Evolutionary conservation across 64 coral and sea anemone genomes (phyloP).

Genomic region (Pocillopora verrucosa): DNA sequence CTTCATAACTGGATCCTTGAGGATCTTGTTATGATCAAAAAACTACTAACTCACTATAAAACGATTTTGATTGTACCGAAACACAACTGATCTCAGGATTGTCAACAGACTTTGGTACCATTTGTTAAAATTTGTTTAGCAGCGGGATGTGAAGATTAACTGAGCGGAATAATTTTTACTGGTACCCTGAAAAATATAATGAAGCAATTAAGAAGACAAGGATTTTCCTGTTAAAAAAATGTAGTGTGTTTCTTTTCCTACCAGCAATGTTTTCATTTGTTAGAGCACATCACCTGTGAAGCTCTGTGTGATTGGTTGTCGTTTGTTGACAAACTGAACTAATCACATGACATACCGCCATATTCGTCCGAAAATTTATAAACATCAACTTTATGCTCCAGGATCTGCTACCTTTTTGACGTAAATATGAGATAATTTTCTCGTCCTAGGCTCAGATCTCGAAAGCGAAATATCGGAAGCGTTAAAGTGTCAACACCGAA

Average conservation of each 20-base stretch:
- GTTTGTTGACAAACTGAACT: constrained; percentile 40
- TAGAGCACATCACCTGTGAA: constrained; percentile 24
- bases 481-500: neutral
- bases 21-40: too few species aligned
- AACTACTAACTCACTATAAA: too few species aligned
- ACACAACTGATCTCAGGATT: neutral
- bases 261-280: constrained; percentile 33
- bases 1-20: too few species aligned
- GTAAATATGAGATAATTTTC: neutral
- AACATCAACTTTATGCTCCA: neutral
- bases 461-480: neutral
- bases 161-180: constrained; percentile 26
- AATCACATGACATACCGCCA: constrained; percentile 18
- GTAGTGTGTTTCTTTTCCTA: neutral
- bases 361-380: constrained; percentile 15
- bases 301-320: constrained; percentile 10
- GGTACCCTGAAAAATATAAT: constrained; percentile 31
- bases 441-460: neutral
- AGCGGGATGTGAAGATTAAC: neutral
- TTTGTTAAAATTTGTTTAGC: neutral
- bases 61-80: neutral
- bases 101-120: too few species aligned
- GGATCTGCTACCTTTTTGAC: constrained; percentile 10
- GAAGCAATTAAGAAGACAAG: constrained; percentile 7
- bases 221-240: constrained; percentile 10